Conservation (phyloP, 1,140 invertebrate genomes). For the Sminthurides bifidus region DNA sequence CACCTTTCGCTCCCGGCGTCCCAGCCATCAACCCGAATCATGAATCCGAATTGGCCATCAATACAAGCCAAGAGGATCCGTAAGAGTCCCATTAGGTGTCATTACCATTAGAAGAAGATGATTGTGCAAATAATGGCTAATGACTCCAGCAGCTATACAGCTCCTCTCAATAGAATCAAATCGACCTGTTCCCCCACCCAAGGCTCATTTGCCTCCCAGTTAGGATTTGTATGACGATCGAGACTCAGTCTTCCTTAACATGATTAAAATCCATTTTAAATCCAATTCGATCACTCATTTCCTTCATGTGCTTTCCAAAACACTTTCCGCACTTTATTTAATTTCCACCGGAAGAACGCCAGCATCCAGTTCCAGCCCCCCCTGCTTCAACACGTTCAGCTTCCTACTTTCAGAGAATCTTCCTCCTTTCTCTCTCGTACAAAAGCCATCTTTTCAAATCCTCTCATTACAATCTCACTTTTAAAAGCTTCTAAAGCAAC, state of each 20-base stretch:
- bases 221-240: neutral
- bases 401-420: neutral
- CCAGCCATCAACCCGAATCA: no score
- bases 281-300: slow-evolving; percentile 18
- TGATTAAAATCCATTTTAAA: slow-evolving; percentile 21
- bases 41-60: no score
- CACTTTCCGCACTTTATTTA: neutral
- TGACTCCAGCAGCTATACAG: no score
- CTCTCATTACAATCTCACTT: no score
- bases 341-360: no score
- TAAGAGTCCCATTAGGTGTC: neutral
- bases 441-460: no score
- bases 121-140: neutral
- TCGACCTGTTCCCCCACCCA: slow-evolving; percentile 1
- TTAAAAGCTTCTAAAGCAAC: no score
- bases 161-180: slow-evolving; percentile 16
- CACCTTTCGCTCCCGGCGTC: neutral
- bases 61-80: no score
- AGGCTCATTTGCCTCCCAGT: no score
- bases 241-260: slow-evolving; percentile 8
- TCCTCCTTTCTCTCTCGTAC: neutral
- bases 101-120: neutral
- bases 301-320: neutral
- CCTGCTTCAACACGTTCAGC: no score
- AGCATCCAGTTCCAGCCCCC: no score